Percentiles rank a stretch among this genome's conserved stretches.
phyloP scores from a whole-genome alignment of 2,797 vertebrate genomes.

The Scarus forsteni region DNA sequence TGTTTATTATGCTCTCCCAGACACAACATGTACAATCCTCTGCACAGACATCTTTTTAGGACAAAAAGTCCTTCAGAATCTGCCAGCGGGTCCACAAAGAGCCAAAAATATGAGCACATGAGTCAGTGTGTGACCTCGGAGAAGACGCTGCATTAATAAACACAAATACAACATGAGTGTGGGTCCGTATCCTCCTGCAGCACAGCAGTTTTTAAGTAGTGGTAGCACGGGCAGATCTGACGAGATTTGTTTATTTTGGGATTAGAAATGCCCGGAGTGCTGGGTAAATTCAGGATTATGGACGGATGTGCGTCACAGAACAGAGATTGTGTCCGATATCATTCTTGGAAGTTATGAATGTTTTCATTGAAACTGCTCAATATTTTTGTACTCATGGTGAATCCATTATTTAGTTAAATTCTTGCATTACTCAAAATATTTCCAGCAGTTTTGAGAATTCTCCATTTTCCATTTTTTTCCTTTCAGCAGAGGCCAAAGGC shows the following conservation, averaged over 20 bases:
- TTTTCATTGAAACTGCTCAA: constrained; percentile 16
- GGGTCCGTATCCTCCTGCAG: constrained; percentile 24
- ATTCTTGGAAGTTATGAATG: constrained; percentile 44
- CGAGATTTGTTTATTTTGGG: constrained; percentile 59
- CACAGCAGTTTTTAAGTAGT: constrained; percentile 43
- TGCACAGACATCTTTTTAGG: constrained; percentile 16
- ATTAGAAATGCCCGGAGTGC: constrained; percentile 60
- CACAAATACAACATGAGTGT: constrained; percentile 18
- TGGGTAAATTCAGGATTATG: constrained; percentile 67
- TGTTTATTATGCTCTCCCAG: constrained; percentile 25
- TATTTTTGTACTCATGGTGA: no score
- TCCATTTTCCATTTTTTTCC: no score
- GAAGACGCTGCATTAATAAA: constrained; percentile 36
- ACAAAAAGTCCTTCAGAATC: constrained; percentile 24
- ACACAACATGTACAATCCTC: constrained; percentile 7
- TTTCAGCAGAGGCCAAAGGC: no score
- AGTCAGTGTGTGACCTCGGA: constrained; percentile 43
- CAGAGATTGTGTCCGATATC: constrained; percentile 51
- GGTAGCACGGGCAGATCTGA: constrained; percentile 50
- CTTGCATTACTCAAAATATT: no score
- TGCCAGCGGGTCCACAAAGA: constrained; percentile 19
- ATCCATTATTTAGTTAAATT: no score
- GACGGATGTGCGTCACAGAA: constrained; percentile 42
- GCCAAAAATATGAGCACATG: constrained; percentile 21
- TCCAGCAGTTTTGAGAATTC: no score